Evolutionary conservation across 2,113 vertebrate species (phyloP).

Genomic region (Anarhynchus alexandrinus): DNA sequence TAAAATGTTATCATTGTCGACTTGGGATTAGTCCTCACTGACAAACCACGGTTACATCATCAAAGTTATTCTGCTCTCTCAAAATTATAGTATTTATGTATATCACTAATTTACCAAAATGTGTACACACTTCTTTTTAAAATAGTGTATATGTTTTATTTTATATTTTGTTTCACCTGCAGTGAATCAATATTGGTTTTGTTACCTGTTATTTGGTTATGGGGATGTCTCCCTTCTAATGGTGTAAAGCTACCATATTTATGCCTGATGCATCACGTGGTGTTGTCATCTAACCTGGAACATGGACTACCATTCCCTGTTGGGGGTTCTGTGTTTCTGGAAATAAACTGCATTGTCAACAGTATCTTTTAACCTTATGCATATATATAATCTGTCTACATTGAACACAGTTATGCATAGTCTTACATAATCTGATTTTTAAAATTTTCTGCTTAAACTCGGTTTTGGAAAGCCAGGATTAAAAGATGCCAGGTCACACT

Average conservation of each 20-base stretch:
- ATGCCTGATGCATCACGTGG: background rate
- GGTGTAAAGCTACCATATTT: background rate
- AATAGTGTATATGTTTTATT: background rate
- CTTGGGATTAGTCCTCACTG: background rate
- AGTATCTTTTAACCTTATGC: background rate
- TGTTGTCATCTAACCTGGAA: background rate
- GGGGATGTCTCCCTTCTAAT: background rate
- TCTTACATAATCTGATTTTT: background rate
- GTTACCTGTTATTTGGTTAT: background rate
- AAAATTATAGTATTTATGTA: background rate
- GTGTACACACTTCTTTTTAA: background rate
- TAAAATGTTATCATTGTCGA: background rate
- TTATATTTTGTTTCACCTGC: background rate
- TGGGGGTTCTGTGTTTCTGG: background rate
- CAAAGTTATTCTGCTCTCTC: background rate
- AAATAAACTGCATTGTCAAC: background rate
- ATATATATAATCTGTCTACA: background rate
- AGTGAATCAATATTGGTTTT: background rate
- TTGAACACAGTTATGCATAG: background rate
- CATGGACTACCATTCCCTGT: background rate
- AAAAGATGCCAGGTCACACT: background rate
- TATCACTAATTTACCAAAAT: background rate
- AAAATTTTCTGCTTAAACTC: background rate
- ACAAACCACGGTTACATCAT: background rate
- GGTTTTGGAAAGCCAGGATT: background rate